Evolutionary conservation across 1,140 invertebrate species (phyloP).

Genomic region (Augochlora pura): DNA sequence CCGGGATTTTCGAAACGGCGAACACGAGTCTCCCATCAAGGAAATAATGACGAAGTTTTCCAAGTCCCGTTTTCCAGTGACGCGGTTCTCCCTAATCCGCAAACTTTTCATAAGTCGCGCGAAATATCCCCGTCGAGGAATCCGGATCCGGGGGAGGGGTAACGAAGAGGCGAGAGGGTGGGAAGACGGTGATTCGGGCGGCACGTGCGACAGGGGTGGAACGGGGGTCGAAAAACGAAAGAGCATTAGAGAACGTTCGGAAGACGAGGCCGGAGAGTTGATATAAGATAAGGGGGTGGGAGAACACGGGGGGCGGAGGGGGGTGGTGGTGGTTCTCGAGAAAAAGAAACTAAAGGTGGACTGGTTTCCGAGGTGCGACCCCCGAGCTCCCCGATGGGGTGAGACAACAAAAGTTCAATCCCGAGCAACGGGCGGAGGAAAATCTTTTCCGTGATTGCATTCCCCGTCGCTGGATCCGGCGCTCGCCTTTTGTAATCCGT

Average conservation of each 20-base stretch:
- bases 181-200: conserved; percentile 1
- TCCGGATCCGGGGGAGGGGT: neutral
- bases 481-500: conserved; percentile 16
- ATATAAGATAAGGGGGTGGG: conserved; percentile 28
- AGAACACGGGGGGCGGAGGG: neutral
- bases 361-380: neutral
- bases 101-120: conserved; percentile 19
- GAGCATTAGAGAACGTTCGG: conserved; percentile 31
- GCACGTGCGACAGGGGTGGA: neutral
- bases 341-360: conserved; percentile 28
- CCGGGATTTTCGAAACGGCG: no score
- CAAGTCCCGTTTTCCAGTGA: neutral
- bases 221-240: conserved; percentile 15
- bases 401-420: conserved; percentile 76
- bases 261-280: conserved; percentile 40
- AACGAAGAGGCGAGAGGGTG: no score
- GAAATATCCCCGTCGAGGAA: neutral
- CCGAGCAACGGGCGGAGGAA: conserved; percentile 68
- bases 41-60: conserved; percentile 2
- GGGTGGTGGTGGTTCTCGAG: neutral
- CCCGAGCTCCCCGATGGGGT: conserved; percentile 48
- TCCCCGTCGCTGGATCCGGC: conserved; percentile 47
- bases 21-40: neutral
- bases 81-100: neutral
- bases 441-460: conserved; percentile 71